These are phyloP conservation scores for Bungarus multicinctus DNA, from an alignment of 2,113 vertebrate species.

Conservation along the genomic window DNA sequence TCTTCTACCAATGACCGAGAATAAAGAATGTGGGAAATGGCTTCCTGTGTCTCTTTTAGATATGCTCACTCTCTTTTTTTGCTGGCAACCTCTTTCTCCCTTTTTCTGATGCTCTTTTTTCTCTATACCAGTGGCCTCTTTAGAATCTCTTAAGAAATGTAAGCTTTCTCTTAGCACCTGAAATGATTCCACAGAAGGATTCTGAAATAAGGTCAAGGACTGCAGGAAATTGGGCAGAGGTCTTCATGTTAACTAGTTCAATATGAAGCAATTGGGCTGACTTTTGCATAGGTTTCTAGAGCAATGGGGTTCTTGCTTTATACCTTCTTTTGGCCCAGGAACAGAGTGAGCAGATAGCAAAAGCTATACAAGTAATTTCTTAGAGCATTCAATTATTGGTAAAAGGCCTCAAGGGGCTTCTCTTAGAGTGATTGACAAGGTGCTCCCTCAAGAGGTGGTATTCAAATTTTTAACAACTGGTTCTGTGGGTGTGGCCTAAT, in stretches of 20 bases:
- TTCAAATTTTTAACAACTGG: no score
- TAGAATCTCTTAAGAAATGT: no score
- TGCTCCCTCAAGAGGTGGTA: not conserved
- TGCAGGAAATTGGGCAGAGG: not conserved
- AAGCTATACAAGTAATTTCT: not conserved
- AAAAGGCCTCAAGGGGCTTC: not conserved
- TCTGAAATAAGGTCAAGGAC: not conserved
- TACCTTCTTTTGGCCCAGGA: not conserved
- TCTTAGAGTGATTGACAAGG: not conserved
- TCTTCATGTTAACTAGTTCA: not conserved
- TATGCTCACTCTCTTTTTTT: no score
- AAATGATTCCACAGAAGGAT: not conserved
- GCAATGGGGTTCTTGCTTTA: no score
- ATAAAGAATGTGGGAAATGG: no score
- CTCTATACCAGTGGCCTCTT: no score
- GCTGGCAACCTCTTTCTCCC: no score
- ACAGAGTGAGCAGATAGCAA: not conserved
- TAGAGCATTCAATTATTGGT: not conserved
- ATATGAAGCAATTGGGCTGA: not conserved
- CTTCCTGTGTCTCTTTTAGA: no score
- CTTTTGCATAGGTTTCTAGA: not conserved
- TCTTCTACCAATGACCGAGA: no score
- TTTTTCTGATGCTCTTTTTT: no score
- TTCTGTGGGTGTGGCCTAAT: no score
- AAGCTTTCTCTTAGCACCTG: not conserved